Evolutionary conservation across 2,113 vertebrate species (phyloP).

Genomic region (Gopherus evgoodei): DNA sequence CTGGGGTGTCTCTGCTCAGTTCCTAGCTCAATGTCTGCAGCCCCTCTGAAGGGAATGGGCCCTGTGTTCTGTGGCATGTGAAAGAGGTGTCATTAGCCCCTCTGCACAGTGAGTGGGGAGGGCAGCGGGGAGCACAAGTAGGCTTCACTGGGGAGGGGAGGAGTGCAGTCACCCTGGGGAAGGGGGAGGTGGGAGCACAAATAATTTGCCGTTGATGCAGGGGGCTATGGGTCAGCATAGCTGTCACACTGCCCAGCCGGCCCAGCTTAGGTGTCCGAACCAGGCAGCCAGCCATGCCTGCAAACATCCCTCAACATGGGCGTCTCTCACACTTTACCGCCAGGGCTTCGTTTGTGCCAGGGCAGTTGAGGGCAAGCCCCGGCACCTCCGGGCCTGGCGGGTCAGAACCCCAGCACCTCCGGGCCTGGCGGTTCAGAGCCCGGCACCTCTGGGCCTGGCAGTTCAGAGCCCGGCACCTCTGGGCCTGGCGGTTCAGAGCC

Average conservation of each 20-base stretch:
- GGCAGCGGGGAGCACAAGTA: no score
- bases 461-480: no score
- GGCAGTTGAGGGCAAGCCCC: no score
- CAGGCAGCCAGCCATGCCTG: background rate
- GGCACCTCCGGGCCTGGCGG: no score
- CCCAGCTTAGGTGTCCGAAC: background rate
- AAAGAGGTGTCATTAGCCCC: background rate
- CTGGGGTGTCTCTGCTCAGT: background rate
- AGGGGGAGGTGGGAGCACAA: background rate
- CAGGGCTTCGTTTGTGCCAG: no score
- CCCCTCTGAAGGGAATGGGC: background rate
- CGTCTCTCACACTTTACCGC: background rate
- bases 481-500: no score
- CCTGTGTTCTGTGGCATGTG: background rate
- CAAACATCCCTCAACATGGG: background rate
- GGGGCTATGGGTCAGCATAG: background rate
- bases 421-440: no score
- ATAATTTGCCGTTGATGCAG: background rate
- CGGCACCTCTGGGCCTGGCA: no score
- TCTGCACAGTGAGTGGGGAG: background rate
- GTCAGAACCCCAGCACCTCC: no score
- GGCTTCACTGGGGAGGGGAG: background rate
- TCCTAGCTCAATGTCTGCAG: background rate
- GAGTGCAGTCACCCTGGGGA: no score
- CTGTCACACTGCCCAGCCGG: background rate